Evolutionary conservation across 1,140 invertebrate species (phyloP), one percentile per base, ranked within the genome.

Genomic region (Bombus impatiens): DNA sequence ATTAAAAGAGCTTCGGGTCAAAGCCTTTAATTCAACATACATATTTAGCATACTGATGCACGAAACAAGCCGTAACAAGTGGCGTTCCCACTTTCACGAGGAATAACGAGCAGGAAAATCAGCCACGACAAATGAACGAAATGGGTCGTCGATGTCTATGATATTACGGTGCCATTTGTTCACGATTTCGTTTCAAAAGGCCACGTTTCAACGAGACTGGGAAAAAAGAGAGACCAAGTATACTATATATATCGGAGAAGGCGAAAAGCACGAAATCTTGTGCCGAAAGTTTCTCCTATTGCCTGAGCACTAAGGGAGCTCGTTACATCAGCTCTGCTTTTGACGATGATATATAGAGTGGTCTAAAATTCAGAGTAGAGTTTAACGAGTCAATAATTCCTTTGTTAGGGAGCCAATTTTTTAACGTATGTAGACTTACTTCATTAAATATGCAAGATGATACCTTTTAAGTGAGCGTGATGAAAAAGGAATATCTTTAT

Each of bases 1-100:
- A 53, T 8, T 53, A 62, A 81, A 71, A 37, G 35, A 25, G 25
- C 35, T 18, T 35, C 9, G 9, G 44, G 1, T 70, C 67, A 47
- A 80, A 37, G 35, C 28, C 53, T 35, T 42, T 57, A 81, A 72
- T 72, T 35, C 79, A n/a, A 57, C 68, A 25, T 81, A 57, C 68
- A 32, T 81, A 59, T 72, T 81, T 72, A 72, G 44, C 28, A 35
- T 35, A 59, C 15, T 5, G 18, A 35, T 59, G 68, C 28, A 32
- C 25, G 44, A 81, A 81, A 71, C 79, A 68, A 72, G 68, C 67
- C 12, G 79, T 81, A 42, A 59, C 32, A 25, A 81, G 79, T 42
- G 9, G 42, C 35, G 44, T 71, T 53, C n/a, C 44, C 44, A 32
- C 67, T 37, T 40, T 13, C 9, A 40, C 44, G 35, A 22, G 22